phyloP scores from a whole-genome alignment of 2,888 invertebrate species.

The Andrena minutula region DNA sequence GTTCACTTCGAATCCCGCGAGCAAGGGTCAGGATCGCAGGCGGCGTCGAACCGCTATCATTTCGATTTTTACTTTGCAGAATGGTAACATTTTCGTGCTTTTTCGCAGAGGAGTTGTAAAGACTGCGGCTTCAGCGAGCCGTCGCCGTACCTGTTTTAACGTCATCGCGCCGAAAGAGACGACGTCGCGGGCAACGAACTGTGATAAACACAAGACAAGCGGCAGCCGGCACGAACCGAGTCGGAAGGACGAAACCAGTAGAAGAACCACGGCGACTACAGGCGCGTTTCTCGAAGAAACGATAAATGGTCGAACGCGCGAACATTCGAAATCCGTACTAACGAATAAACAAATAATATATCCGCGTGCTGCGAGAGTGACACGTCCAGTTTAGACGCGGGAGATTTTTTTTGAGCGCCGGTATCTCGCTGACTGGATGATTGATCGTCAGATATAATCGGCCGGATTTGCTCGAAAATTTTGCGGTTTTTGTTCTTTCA shows the following conservation, averaged over 20 bases:
- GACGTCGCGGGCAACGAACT: slow-evolving; percentile 55
- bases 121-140: slow-evolving; percentile 75
- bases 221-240: slow-evolving; percentile 65
- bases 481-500: slow-evolving; percentile 22
- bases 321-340: slow-evolving; percentile 24
- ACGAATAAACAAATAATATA: slow-evolving; percentile 2
- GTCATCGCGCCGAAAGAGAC: slow-evolving; percentile 23
- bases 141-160: slow-evolving; percentile 69
- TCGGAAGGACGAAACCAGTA: not conserved
- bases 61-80: not conserved
- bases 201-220: slow-evolving; percentile 59
- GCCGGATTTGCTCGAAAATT: slow-evolving; percentile 25
- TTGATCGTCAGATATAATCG: slow-evolving; percentile 45
- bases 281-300: slow-evolving; percentile 27
- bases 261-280: not conserved
- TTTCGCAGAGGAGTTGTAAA: slow-evolving; percentile 71
- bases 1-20: not conserved
- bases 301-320: slow-evolving; percentile 13
- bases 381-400: slow-evolving; percentile 16
- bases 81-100: not conserved
- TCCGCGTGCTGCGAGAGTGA: slow-evolving; percentile 4
- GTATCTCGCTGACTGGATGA: slow-evolving; percentile 48
- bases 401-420: slow-evolving; percentile 17
- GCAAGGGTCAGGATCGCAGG: not conserved
- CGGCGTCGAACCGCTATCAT: not conserved